Conservation (phyloP, 1,140 invertebrate genomes). For the Bilobella aurantiaca region DNA sequence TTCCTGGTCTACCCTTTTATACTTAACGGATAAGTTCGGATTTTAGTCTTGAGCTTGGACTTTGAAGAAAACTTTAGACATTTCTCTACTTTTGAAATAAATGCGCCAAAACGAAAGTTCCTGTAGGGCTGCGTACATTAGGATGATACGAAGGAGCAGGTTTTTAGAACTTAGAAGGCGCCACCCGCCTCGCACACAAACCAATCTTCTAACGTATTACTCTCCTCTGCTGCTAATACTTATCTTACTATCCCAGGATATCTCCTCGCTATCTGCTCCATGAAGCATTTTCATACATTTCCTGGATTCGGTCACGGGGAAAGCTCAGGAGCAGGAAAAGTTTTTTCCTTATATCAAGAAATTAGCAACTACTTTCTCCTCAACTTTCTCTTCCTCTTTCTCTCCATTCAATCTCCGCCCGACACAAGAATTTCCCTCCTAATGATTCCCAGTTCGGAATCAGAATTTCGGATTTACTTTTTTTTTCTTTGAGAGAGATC, state of each 20-base stretch:
- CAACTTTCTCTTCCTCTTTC: neutral
- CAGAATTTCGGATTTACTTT: too few relatives aligned
- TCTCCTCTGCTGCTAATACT: too few relatives aligned
- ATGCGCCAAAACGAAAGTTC: too few relatives aligned
- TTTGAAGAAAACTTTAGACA: neutral
- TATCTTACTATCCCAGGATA: neutral
- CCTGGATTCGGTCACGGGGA: neutral
- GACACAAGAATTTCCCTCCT: too few relatives aligned
- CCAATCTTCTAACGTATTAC: too few relatives aligned
- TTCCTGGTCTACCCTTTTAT: neutral
- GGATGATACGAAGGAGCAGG: neutral
- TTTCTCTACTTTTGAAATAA: neutral
- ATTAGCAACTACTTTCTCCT: conserved; percentile 1
- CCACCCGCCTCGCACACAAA: too few relatives aligned
- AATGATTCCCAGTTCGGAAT: too few relatives aligned
- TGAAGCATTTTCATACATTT: neutral
- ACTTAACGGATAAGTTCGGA: neutral
- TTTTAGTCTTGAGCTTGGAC: neutral
- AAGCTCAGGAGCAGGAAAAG: neutral
- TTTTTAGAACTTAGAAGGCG: neutral
- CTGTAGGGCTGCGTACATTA: neutral
- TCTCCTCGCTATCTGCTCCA: neutral
- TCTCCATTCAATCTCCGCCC: too few relatives aligned
- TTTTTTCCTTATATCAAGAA: neutral
- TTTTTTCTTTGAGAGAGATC: too few relatives aligned